Conservation (phyloP, 2,888 invertebrate species). For the Andricus curvator region DNA sequence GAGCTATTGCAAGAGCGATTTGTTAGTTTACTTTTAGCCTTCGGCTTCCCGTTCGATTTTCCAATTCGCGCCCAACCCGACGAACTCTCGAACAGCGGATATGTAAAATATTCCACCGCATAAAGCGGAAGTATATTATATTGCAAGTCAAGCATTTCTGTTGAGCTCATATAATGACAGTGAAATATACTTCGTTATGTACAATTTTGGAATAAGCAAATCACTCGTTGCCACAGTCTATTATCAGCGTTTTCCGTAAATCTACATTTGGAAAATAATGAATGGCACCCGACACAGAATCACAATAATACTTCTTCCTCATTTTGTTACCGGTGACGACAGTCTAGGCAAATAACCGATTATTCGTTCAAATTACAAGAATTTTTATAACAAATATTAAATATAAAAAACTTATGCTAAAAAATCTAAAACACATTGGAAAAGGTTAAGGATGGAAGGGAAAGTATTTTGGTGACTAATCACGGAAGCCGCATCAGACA, state of each 20-base stretch:
- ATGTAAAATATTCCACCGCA: background rate
- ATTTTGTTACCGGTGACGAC: background rate
- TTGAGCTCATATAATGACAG: background rate
- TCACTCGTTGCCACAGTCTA: background rate
- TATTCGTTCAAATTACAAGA: too few relatives aligned
- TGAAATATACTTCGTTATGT: background rate
- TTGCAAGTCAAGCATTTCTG: conserved; percentile 12
- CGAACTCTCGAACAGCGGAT: background rate
- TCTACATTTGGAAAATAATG: background rate
- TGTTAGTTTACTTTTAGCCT: conserved; percentile 25
- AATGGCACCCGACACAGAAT: background rate
- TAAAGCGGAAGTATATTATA: conserved; percentile 1
- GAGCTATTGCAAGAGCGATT: conserved; percentile 5
- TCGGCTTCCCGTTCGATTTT: conserved; percentile 5
- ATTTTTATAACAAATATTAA: too few relatives aligned
- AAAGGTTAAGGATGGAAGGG: too few relatives aligned
- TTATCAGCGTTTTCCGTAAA: background rate
- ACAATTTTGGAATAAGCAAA: background rate
- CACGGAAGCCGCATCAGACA: too few relatives aligned
- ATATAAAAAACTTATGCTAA: too few relatives aligned
- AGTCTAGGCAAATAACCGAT: too few relatives aligned
- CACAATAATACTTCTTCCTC: background rate
- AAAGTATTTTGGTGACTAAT: too few relatives aligned
- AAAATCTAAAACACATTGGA: too few relatives aligned
- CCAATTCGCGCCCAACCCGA: conserved; percentile 23